A percentile compares a stretch with the other conserved stretches of the same genome.
phyloP scores from a whole-genome alignment of 2,797 vertebrate genomes.

The Miichthys miiuy region DNA sequence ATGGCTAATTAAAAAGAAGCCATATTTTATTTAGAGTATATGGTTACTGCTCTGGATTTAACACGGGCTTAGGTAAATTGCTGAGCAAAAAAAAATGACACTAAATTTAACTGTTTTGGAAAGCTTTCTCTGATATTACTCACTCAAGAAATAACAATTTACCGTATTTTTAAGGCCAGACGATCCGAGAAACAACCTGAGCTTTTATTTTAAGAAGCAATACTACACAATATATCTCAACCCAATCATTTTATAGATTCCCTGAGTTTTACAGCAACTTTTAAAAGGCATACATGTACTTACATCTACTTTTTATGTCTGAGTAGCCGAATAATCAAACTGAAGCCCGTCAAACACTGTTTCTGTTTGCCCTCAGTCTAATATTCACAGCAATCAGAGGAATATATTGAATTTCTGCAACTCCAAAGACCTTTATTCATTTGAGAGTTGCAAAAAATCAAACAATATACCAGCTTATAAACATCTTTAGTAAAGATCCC shows the following conservation, averaged over 20 bases:
- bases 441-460: no score
- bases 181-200: constrained; percentile 1
- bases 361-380: background rate
- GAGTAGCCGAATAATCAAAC: background rate
- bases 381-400: no score
- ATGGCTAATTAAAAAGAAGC: constrained; percentile 76
- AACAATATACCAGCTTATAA: no score
- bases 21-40: constrained; percentile 71
- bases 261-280: background rate
- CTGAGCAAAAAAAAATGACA: background rate
- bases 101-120: constrained; percentile 37
- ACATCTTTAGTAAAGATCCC: background rate
- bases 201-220: background rate
- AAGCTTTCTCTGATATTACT: constrained; percentile 34
- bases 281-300: no score
- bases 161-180: constrained; percentile 5
- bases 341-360: no score
- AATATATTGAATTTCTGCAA: no score
- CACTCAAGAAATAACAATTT: constrained; percentile 29
- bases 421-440: no score
- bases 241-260: background rate
- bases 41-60: constrained; percentile 39
- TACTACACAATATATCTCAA: background rate
- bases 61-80: constrained; percentile 30
- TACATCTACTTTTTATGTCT: background rate